Base-by-base conservation (phyloP, 2,888 invertebrate species). In the Orchestes rusci region DNA sequence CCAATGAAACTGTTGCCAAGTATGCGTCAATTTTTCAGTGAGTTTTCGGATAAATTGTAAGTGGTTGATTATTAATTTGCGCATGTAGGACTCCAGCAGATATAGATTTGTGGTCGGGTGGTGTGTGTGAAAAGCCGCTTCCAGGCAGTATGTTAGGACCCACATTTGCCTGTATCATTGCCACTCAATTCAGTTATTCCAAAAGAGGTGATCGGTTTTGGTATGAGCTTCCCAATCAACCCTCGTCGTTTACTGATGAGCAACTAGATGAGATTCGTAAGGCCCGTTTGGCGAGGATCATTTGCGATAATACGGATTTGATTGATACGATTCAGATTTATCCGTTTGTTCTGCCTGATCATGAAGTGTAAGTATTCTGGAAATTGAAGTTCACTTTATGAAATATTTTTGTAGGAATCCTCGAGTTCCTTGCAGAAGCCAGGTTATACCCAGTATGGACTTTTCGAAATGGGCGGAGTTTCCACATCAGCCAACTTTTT, bases 51-150 rank as follows among this genome's bases (percentile, higher is more conserved):
- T 23, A 23, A 23, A 23, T 23, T 5, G 10, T 7, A 23, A 23
- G 10, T 7, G 10, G 5, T 10, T 23, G 5, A 23, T 7, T 23
- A 7, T 23, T 23, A n/a, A n/a, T n/a, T n/a, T n/a, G n/a, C n/a
- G n/a, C n/a, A 58, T 63, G 3, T 59, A 85, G 84, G 51, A 85
- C 89, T 66, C 91, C 92, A 2, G 77, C 83, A 48, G 95, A 95
- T 66, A 88, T 95, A 34, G 94, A 95, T 72, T 73, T 94, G 41
- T 95, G 93, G 90, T 89, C 91, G 13, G 94, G 92, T 36, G 94
- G 93, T 35, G 90, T 94, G 4, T 90, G 92, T 0, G 95, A 95
- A 64, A 75, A 84, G 50, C 87, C 93, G 2, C 73, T 93, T 40
- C 87, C 89, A 5, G 93, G 91, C 32, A 90, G 91, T 42, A 86